Conservation (phyloP, 2,888 invertebrate species). For the Apocheima hispidaria region DNA sequence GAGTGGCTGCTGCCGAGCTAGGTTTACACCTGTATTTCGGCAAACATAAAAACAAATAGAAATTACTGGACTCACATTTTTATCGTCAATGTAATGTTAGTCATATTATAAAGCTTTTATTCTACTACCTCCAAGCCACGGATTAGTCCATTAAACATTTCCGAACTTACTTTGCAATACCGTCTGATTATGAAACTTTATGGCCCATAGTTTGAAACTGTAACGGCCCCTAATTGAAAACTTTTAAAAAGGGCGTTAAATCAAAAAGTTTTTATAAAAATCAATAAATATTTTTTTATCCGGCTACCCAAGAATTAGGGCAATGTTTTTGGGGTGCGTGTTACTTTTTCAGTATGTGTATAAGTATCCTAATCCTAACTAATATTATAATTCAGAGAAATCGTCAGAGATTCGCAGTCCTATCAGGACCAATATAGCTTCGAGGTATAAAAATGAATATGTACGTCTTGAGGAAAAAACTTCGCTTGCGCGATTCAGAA, state of each 20-base stretch:
- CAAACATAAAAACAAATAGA: background rate
- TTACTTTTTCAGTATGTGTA: no score
- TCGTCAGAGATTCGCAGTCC: no score
- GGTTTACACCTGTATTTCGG: no score
- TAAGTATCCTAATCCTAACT: no score
- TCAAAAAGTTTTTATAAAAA: background rate
- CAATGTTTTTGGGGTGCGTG: no score
- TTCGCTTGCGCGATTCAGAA: no score
- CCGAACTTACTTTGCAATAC: slow-evolving; percentile 54
- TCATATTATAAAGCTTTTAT: slow-evolving; percentile 10
- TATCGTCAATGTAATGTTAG: background rate
- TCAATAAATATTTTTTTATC: background rate
- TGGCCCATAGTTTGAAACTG: slow-evolving; percentile 40
- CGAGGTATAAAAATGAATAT: no score
- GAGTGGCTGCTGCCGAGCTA: no score
- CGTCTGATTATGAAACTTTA: slow-evolving; percentile 62
- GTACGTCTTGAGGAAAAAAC: no score
- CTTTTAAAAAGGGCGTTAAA: slow-evolving; percentile 4
- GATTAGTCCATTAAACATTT: slow-evolving; percentile 58
- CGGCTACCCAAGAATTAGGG: no score
- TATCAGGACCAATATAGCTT: no score
- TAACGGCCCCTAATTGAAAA: background rate
- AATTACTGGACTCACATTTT: background rate
- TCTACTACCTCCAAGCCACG: slow-evolving; percentile 26
- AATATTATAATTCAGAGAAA: no score